These are phyloP conservation scores for Drosophila orena DNA, from an alignment of 1,140 invertebrate species.

Conservation along the genomic window DNA sequence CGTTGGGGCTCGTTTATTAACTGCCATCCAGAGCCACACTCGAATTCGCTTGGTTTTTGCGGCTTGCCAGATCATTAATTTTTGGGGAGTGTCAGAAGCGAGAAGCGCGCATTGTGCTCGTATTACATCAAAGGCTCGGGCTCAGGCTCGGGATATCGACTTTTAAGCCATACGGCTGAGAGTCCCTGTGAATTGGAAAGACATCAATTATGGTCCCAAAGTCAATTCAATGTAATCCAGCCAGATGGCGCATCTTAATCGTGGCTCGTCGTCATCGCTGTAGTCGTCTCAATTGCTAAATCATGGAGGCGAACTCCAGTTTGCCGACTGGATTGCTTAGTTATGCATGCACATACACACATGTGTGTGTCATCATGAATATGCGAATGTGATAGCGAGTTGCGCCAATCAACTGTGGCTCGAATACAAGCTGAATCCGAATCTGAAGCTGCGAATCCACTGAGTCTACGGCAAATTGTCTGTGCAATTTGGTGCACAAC, in stretches of 20 bases:
- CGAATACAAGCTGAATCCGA: background rate
- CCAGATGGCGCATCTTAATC: constrained; percentile 62
- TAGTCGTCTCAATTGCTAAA: constrained; percentile 51
- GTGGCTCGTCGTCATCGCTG: constrained; percentile 9
- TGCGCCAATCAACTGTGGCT: constrained; percentile 62
- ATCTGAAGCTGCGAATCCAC: constrained; percentile 21
- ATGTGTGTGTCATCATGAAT: constrained; percentile 77
- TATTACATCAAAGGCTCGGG: constrained; percentile 51
- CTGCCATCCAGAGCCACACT: constrained; percentile 43
- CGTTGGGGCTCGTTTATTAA: constrained; percentile 41
- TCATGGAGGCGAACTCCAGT: constrained; percentile 41
- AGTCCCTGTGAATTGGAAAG: constrained; percentile 46
- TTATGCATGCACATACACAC: constrained; percentile 76
- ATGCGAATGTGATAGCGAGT: constrained; percentile 50
- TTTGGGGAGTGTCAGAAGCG: constrained; percentile 63
- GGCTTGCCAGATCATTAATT: constrained; percentile 74
- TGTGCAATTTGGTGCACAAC: constrained; percentile 67
- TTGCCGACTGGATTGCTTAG: constrained; percentile 50
- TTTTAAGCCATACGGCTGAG: background rate
- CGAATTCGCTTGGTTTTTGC: constrained; percentile 36
- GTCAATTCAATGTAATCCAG: constrained; percentile 69
- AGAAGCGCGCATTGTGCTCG: constrained; percentile 37
- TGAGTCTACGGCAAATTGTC: constrained; percentile 64
- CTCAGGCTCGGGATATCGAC: constrained; percentile 14
- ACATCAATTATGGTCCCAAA: constrained; percentile 60